phyloP scores from a whole-genome alignment of 2,888 invertebrate genomes.

The Miltochrista miniata region DNA sequence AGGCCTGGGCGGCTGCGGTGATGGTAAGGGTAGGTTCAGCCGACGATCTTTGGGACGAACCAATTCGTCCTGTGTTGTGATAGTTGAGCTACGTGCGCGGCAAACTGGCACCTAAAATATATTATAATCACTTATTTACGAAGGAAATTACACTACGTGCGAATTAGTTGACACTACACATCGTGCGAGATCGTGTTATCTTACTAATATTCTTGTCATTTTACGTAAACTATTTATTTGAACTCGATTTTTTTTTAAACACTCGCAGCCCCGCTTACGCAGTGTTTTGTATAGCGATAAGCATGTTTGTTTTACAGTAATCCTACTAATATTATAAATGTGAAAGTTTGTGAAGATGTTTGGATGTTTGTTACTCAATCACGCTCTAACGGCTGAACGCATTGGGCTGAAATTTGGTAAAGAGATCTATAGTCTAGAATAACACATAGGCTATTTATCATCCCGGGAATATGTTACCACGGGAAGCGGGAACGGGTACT shows the following conservation, averaged over 20 bases:
- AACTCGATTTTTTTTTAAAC: not conserved
- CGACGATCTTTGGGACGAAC: slow-evolving; percentile 67
- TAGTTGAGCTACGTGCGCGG: slow-evolving; percentile 75
- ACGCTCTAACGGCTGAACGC: no score
- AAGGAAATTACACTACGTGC: not conserved
- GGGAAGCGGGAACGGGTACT: no score
- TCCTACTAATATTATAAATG: no score
- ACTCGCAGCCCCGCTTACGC: not conserved
- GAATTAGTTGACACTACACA: not conserved
- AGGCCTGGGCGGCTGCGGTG: slow-evolving; percentile 52
- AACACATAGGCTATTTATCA: no score
- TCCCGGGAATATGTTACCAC: no score
- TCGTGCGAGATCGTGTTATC: not conserved
- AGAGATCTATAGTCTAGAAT: no score
- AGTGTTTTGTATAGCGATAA: no score
- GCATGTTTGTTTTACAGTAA: no score
- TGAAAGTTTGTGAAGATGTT: no score
- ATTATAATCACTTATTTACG: not conserved
- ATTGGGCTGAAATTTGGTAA: no score
- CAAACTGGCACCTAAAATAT: slow-evolving; percentile 67
- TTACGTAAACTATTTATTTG: not conserved
- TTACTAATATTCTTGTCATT: not conserved
- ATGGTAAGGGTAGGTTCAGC: slow-evolving; percentile 72
- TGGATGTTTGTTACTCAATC: no score
- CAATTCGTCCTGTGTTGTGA: slow-evolving; percentile 71